Evolutionary conservation across 2,797 vertebrate genomes (phyloP), one percentile per base, ranked within the genome.

Genomic region (Merluccius polli): DNA sequence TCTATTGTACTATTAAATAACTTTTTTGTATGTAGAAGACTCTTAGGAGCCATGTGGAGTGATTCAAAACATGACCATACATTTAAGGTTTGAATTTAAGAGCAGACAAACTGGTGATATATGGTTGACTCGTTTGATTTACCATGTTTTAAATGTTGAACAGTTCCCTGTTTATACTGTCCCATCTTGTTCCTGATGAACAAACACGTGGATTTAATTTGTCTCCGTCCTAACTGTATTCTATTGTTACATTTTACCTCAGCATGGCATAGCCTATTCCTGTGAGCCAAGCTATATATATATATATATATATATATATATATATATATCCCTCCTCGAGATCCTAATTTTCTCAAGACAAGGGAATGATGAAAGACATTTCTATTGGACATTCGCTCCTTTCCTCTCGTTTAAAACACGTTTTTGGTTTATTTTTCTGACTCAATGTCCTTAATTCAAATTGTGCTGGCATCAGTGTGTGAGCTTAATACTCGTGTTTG

Each of bases 21-120:
- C 36, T 84, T 72, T 75, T 80, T 67, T 52, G 80, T 35, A 59
- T 73, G 70, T 81, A 76, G 27, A 82, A 48, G 78, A 81, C 77
- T 89, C 84, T 87, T 82, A 85, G 85, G 86, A 90, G 33, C 48
- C 72, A 52, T 78, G 29, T 30, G 12, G 13, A 30, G 30, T 7
- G 18, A 73, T 18, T 18, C 29, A 44, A 10, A 67, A 82, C 67
- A 52, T 36, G 77, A 80, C 38, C 70, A 27, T 75, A 74, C n/a
- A 82, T 76, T 63, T 76, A 78, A 52, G 72, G 71, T n/a, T 44
- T n/a, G 27, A 15, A 74, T 67, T 70, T 80, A 81, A 73, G 33
- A 27, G 7, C 31, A 35, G 32, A 10, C 9, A 15, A 73, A 30
- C 38, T 30, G 72, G 31, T 10, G 31, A 70, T 12, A 70, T 12